Evolutionary conservation across 2,797 vertebrate genomes (phyloP).

Genomic region (Sciurus vulgaris): DNA sequence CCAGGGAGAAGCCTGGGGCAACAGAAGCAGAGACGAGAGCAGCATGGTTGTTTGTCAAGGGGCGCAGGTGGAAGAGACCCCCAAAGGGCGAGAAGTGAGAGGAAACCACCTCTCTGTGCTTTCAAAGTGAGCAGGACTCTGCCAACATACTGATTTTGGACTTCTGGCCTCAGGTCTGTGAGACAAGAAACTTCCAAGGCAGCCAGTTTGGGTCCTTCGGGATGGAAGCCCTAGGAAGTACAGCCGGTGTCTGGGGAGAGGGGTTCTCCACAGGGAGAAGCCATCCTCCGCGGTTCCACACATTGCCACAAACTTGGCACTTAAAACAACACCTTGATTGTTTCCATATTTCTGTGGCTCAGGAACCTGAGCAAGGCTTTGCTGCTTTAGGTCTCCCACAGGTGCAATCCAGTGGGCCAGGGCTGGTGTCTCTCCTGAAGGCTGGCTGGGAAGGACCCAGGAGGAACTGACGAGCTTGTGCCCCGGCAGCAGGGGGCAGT

Average conservation of each 20-base stretch:
- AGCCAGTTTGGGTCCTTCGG: not conserved
- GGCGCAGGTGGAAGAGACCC: not conserved
- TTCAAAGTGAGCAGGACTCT: not conserved
- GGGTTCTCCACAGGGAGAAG: not conserved
- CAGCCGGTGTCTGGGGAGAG: not conserved
- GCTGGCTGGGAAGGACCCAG: not conserved
- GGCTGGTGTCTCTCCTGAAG: not conserved
- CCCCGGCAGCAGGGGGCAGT: not conserved
- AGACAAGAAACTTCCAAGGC: not conserved
- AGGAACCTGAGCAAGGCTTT: not conserved
- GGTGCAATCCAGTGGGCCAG: rapidly evolving
- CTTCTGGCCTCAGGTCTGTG: not conserved
- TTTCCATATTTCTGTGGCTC: not conserved
- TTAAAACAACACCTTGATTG: not conserved
- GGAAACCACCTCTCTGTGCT: not conserved
- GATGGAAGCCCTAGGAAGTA: not conserved
- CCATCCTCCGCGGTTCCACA: not conserved
- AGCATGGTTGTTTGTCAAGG: rapidly evolving
- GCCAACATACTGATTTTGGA: not conserved
- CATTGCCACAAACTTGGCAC: not conserved
- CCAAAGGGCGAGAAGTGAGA: not conserved
- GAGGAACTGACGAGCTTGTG: not conserved
- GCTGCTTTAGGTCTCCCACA: too few relatives aligned
- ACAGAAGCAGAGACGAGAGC: too few relatives aligned
- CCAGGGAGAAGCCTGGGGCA: rapidly evolving